These are phyloP conservation scores for Wasmannia auropunctata DNA, from an alignment of 1,140 invertebrate species.

Conservation along the genomic window DNA sequence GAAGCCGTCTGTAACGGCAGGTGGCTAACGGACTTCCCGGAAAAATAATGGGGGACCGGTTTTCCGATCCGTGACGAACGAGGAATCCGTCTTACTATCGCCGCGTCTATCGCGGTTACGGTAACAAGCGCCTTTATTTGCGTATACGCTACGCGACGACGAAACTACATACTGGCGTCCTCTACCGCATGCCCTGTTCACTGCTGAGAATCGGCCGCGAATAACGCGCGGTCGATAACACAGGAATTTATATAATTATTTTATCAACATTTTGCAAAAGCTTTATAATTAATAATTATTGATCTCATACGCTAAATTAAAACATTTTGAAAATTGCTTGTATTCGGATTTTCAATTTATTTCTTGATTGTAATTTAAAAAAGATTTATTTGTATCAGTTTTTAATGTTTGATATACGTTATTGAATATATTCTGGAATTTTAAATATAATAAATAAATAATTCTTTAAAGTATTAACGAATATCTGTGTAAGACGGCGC, in stretches of 20 bases:
- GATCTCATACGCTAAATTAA: not conserved
- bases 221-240: not conserved
- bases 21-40: conserved; percentile 60
- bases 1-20: conserved; percentile 25
- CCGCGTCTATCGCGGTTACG: conserved; percentile 46
- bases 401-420: not conserved
- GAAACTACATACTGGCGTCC: conserved; percentile 2
- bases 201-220: not conserved
- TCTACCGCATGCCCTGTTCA: not conserved
- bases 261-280: not conserved
- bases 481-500: not conserved
- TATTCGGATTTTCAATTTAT: not conserved
- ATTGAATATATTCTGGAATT: not conserved
- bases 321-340: not conserved
- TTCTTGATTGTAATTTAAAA: not conserved
- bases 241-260: not conserved
- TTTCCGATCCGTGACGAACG: conserved; percentile 48
- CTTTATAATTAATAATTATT: not conserved
- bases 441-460: not conserved
- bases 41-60: conserved; percentile 62
- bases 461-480: not conserved
- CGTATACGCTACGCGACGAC: not conserved
- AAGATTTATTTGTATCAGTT: not conserved
- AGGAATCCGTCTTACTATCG: conserved; percentile 3
- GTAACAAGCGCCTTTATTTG: conserved; percentile 25